These are phyloP conservation scores for Aspiorhynchus laticeps DNA, from an alignment of 2,113 vertebrate genomes.

Conservation along the genomic window DNA sequence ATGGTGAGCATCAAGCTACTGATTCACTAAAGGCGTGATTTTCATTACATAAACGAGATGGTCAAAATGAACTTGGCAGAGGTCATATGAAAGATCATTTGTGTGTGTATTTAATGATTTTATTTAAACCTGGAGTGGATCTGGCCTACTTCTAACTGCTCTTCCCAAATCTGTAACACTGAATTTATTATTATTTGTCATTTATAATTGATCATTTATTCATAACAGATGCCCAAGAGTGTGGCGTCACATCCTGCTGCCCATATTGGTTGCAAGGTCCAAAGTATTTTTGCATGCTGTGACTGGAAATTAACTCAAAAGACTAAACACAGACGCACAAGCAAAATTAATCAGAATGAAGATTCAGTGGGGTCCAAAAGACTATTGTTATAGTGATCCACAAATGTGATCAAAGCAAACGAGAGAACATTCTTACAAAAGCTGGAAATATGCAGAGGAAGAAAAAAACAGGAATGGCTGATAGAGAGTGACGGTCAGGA, in stretches of 20 bases:
- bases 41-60: background rate
- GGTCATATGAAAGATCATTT: background rate
- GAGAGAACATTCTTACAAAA: background rate
- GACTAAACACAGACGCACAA: background rate
- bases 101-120: background rate
- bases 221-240: background rate
- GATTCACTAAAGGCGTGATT: background rate
- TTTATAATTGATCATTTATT: slow-evolving; percentile 1
- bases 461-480: background rate
- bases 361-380: background rate
- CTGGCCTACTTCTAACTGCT: background rate
- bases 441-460: slow-evolving; percentile 44
- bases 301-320: background rate
- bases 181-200: slow-evolving; percentile 12
- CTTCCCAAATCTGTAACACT: background rate
- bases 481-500: background rate
- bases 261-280: background rate
- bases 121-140: background rate
- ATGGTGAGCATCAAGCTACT: background rate
- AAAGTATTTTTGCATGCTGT: background rate
- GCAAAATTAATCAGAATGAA: background rate
- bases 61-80: background rate
- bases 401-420: background rate
- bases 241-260: background rate
- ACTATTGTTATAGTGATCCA: background rate